Conservation (phyloP, 2,797 vertebrate species). For the Lithobates sylvaticus region DNA sequence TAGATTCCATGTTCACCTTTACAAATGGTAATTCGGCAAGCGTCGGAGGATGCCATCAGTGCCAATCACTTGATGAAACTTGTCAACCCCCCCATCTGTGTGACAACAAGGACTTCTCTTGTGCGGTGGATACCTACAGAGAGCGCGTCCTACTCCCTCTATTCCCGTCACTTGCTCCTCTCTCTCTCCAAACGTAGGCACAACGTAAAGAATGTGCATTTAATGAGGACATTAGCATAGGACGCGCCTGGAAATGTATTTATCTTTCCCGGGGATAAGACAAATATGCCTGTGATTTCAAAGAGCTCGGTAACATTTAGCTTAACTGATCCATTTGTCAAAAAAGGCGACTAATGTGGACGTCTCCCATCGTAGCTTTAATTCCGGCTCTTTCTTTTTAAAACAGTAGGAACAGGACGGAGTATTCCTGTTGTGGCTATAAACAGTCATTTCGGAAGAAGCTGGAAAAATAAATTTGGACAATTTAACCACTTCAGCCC, state of each 20-base stretch:
- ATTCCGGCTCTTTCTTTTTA: not conserved
- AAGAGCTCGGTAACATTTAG: too few relatives aligned
- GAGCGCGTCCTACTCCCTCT: too few relatives aligned
- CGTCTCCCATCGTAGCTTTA: not conserved
- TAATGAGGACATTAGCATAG: constrained; percentile 40
- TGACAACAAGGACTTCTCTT: too few relatives aligned
- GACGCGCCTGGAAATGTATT: not conserved
- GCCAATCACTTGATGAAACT: too few relatives aligned
- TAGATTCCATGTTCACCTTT: too few relatives aligned
- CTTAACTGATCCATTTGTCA: not conserved
- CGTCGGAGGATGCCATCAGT: too few relatives aligned
- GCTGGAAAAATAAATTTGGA: too few relatives aligned
- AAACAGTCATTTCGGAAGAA: too few relatives aligned
- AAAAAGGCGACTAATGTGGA: not conserved
- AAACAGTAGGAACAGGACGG: not conserved
- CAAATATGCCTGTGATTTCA: not conserved
- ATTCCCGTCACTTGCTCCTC: not conserved
- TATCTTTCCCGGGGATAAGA: not conserved
- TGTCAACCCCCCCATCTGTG: too few relatives aligned
- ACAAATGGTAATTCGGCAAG: too few relatives aligned
- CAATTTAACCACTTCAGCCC: too few relatives aligned
- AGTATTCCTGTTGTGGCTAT: not conserved
- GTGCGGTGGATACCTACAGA: too few relatives aligned
- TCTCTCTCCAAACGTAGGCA: not conserved
- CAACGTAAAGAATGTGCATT: constrained; percentile 7